Base-by-base conservation (phyloP, 2,888 invertebrate genomes). In the Smittia sp. region DNA sequence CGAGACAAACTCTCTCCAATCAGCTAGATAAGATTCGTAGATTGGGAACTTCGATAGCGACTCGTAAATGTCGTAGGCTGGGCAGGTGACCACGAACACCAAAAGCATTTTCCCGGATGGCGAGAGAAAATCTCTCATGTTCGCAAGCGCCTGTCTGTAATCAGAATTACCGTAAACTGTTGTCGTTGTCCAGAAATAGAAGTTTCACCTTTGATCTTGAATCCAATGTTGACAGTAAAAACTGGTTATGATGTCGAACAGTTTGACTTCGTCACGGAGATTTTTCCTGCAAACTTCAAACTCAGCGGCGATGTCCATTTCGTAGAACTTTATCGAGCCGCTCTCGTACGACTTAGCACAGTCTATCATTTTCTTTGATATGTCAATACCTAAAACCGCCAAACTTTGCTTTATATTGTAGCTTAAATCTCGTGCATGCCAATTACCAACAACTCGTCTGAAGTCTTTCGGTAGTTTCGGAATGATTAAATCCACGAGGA, bases 161-260 rank as follows among this genome's bases (percentile, higher is more conserved):
- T 7, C 4, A 46, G 52, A 46, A 46, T 46, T 46, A 7, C 4
- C 4, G 11, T 7, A 46, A 46, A 11, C 4, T 46, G 4, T 46
- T 46, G 4, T 6, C 18, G 2, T 46, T 6, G 9, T 32, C 32
- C 32, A 32, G 3, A 32, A 32, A 32, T 32, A 6, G 3, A 32
- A 32, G n/a, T n/a, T 32, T 32, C 83, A 90, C 90, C 86, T 85
- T 80, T 90, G 89, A 78, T 91, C 86, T 76, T 86, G 86, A 39
- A 92, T 87, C 93, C 93, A 93, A 78, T 93, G 92, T 2, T 93
- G 82, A 75, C 91, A 88, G 79, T 91, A 92, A 79, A 92, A 92
- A 0, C 92, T 92, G 69, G 90, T 87, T 0, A 87, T 85, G 78
- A 91, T 90, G 78, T 89, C 85, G 77, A 89, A 92, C 25, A 41